Evolutionary conservation across 1,140 invertebrate species (phyloP), one percentile per base, ranked within the genome.

Genomic region (Adelges cooleyi): DNA sequence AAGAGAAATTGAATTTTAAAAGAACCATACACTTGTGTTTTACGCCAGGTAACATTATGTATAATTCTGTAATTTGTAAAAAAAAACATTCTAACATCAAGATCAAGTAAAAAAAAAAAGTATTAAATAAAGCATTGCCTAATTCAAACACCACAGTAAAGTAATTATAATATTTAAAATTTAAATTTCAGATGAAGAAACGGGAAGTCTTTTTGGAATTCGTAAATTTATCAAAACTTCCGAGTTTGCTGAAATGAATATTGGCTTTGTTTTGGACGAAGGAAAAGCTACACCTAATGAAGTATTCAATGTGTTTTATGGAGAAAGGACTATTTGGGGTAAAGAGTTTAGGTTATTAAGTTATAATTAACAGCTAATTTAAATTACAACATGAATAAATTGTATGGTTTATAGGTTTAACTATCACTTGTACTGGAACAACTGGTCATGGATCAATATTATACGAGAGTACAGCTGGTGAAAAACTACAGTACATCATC

Each of bases 201-300:
- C 90, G 71, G 92, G 92, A 0, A 91, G 92, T 2, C 73, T 78
- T 1, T 79, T 84, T 53, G 92, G 92, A 17, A 95, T 96, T 91
- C 77, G 80, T 67, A 75, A 80, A 66, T 95, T 95, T 77, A 82
- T 92, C 0, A 72, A 83, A 15, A 86, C 83, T 0, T 74, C 84
- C n/a, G 82, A 87, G 33, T 96, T 95, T 72, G 83, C 84, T 70
- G 75, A 81, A 5, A 73, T 97, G 13, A 95, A 95, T 72, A 76
- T 95, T 67, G 92, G 89, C 0, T 92, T 95, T 76, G 84, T 86
- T 20, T 72, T 98, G 44, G 93, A 98, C 76, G 94, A 98, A 78
- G 92, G 89, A 6, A 78, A 89, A 59, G 82, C 85, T 2, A 84
- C 79, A 70, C 78, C 81, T 13, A 79, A 74, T 20, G 81, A 86